Percentiles rank a stretch among this genome's conserved stretches.
Conservation (phyloP, 2,888 invertebrate species). For the Disparrhopalites patrizii region DNA sequence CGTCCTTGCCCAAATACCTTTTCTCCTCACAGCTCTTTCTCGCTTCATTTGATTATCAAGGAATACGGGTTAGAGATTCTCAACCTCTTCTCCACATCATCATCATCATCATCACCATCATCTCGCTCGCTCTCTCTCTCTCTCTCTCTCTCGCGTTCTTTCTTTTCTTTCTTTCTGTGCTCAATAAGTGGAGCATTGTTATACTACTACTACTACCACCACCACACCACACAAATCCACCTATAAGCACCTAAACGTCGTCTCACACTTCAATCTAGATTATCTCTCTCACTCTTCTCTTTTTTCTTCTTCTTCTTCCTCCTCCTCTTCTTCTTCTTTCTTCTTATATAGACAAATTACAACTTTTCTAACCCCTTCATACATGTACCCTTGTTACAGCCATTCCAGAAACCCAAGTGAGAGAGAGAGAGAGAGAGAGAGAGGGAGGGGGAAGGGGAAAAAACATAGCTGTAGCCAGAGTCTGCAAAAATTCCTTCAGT, state of each 20-base stretch:
- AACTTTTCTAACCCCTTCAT: neutral
- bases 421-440: neutral
- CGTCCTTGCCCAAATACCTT: constrained; percentile 49
- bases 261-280: constrained; percentile 23
- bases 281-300: constrained; percentile 9
- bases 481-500: too few species aligned
- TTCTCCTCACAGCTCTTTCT: constrained; percentile 29
- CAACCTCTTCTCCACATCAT: constrained; percentile 12
- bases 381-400: neutral
- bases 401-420: neutral
- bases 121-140: too few species aligned
- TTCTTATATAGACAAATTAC: constrained; percentile 9
- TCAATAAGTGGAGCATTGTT: constrained; percentile 27
- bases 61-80: constrained; percentile 19
- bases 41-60: constrained; percentile 40
- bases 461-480: too few species aligned
- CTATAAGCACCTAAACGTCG: constrained; percentile 14
- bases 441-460: neutral
- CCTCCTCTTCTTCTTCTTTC: neutral
- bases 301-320: neutral
- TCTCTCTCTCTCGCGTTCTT: too few species aligned
- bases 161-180: too few species aligned
- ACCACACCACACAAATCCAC: constrained; percentile 1
- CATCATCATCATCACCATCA: too few species aligned
- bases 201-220: neutral